A percentile compares a stretch with the other conserved stretches of the same genome.
Evolutionary conservation across 2,888 invertebrate species (phyloP).

Genomic region (Scaptomyza tumidula): DNA sequence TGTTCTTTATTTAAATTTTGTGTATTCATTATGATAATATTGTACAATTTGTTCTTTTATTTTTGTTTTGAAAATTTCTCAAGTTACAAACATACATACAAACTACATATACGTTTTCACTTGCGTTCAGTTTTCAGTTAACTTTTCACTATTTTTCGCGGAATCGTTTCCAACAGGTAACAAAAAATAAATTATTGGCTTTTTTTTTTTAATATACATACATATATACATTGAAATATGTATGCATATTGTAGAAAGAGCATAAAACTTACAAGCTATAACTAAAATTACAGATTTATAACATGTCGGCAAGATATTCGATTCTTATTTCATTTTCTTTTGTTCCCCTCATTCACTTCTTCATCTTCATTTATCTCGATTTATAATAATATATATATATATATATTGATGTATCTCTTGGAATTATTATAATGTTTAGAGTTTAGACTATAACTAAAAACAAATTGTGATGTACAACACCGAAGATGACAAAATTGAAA

Average conservation of each 20-base stretch:
- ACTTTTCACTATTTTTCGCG: slow-evolving; percentile 77
- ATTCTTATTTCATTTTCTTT: slow-evolving; percentile 49
- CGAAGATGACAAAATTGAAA: slow-evolving; percentile 51
- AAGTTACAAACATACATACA: slow-evolving; percentile 55
- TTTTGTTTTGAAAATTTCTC: slow-evolving; percentile 65
- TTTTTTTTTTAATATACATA: slow-evolving; percentile 40
- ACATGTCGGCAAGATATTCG: slow-evolving; percentile 79
- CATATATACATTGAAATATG: slow-evolving; percentile 21
- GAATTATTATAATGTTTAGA: slow-evolving; percentile 42
- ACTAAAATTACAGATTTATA: slow-evolving; percentile 74
- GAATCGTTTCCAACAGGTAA: slow-evolving; percentile 78
- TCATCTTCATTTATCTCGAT: slow-evolving; percentile 6
- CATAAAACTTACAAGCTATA: slow-evolving; percentile 70
- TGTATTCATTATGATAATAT: slow-evolving; percentile 78
- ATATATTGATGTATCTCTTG: slow-evolving; percentile 32
- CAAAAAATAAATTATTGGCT: slow-evolving; percentile 80
- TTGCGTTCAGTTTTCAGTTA: slow-evolving; percentile 60
- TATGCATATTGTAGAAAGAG: slow-evolving; percentile 60
- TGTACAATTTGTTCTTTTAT: slow-evolving; percentile 69
- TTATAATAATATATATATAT: slow-evolving; percentile 32
- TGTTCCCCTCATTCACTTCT: not conserved
- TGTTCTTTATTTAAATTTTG: slow-evolving; percentile 80
- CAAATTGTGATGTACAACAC: slow-evolving; percentile 78
- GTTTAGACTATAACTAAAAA: slow-evolving; percentile 69
- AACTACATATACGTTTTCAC: slow-evolving; percentile 40